phyloP scores from a whole-genome alignment of 2,797 vertebrate genomes.

The Babyrousa celebensis region DNA sequence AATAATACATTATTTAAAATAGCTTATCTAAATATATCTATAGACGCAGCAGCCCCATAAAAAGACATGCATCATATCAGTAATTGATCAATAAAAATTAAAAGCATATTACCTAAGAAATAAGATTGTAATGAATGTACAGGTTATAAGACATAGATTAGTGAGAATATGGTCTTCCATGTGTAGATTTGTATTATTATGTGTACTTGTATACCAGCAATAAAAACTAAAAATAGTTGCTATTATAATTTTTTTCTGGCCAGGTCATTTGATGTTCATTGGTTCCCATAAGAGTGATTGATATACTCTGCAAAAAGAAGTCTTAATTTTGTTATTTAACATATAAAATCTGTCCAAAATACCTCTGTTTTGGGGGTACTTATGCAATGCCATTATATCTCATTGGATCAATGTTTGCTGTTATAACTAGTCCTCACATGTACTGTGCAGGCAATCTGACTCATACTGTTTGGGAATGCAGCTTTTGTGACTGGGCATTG shows the following conservation, averaged over 20 bases:
- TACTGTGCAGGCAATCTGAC: background rate
- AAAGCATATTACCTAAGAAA: background rate
- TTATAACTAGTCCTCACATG: background rate
- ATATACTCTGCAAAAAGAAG: background rate
- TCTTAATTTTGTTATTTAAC: background rate
- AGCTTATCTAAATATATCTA: background rate
- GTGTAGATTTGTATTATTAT: background rate
- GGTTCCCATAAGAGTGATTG: background rate
- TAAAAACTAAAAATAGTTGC: background rate
- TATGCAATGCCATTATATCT: background rate
- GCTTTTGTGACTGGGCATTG: no score
- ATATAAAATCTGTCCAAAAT: background rate
- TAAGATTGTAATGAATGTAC: background rate
- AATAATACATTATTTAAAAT: conserved; percentile 1
- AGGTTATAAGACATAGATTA: background rate
- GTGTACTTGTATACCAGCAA: background rate
- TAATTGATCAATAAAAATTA: background rate
- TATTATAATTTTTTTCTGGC: background rate
- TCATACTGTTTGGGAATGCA: background rate
- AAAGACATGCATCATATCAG: background rate
- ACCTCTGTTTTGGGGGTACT: background rate
- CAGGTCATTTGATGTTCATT: background rate
- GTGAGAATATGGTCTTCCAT: background rate
- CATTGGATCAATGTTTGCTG: background rate
- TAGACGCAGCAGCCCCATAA: background rate